Evolutionary conservation across 1,140 invertebrate species (phyloP).

Genomic region (Drosophila parvula): DNA sequence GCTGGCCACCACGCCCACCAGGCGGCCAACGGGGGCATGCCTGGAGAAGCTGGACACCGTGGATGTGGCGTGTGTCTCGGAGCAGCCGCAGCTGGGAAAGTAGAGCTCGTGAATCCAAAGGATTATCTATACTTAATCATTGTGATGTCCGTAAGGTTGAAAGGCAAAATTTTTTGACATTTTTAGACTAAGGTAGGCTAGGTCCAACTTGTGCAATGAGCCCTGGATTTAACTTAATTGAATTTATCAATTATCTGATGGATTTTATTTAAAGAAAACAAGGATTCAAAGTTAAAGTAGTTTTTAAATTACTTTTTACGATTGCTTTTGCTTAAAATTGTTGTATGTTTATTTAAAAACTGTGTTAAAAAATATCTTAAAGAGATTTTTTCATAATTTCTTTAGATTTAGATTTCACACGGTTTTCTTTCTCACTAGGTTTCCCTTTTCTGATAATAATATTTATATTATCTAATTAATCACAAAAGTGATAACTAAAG

Average conservation of each 20-base stretch:
- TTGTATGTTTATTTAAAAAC: too few relatives aligned
- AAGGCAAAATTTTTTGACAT: slow-evolving; percentile 22
- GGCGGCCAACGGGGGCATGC: slow-evolving; percentile 31
- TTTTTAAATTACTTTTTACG: neutral
- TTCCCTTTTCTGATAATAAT: neutral
- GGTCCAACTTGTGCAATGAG: neutral
- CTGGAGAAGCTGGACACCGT: slow-evolving; percentile 63
- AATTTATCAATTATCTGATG: too few relatives aligned
- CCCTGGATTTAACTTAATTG: neutral
- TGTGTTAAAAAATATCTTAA: neutral
- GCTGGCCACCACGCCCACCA: slow-evolving; percentile 57
- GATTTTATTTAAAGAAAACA: neutral
- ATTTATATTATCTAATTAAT: neutral
- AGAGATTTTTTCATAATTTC: neutral
- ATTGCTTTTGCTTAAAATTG: too few relatives aligned
- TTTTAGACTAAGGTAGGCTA: slow-evolving; percentile 32
- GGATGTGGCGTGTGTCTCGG: slow-evolving; percentile 44
- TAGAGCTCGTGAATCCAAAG: neutral
- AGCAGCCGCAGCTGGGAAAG: slow-evolving; percentile 20
- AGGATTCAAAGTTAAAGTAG: neutral
- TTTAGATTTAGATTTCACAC: neutral
- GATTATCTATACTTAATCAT: slow-evolving; percentile 9
- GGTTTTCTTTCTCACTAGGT: neutral
- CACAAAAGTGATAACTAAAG: neutral
- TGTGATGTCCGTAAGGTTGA: slow-evolving; percentile 39